Base-by-base conservation (phyloP, 2,797 vertebrate genomes). In the Aphelocoma californica region DNA sequence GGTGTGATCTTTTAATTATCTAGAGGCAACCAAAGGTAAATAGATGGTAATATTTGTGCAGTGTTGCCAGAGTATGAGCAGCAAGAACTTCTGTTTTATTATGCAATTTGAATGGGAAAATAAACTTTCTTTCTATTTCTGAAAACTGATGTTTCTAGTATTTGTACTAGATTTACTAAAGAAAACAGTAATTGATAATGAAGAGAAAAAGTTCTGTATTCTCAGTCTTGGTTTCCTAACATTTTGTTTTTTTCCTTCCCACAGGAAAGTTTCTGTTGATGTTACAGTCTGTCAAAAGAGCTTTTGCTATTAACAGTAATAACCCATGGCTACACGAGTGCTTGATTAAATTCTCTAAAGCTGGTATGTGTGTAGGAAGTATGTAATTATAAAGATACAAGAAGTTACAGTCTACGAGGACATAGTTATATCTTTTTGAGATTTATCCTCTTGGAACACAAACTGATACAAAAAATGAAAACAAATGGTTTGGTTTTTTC, bases 261-360 rank as follows among this genome's bases (percentile, higher is more conserved):
- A 44, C 92, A 98, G 98, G 98, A 87, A 98, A 98, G 81, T 98
- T 98, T 95, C 95, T 98, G n/a, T 96, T 98, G 94, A 98, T 98
- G 98, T 92, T 98, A 51, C 98, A 98, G 78, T 98, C 98, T 67
- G 96, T 98, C 74, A 98, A 98, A 97, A 97, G 98, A 96, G 98
- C 98, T 94, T 98, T 98, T 96, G 97, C 98, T 31, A 98, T 98
- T 56, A 93, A 98, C 86, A 92, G 93, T 81, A 98, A 98, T 96
- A 97, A 98, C 62, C 98, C 98, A 2, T 97, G 98, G 98, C 96
- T 98, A 72, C 98, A 98, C 32, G 98, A 98, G 90, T 98, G 98
- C 96, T 97, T 98, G 97, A 98, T 98, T 97, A 98, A 96, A 62
- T 98, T 98, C 95, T 98, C 98, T 92, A 98, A 98, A 96, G 97